These are phyloP conservation scores for Cistogaster globosa DNA, from an alignment of 2,888 invertebrate genomes.

Conservation along the genomic window DNA sequence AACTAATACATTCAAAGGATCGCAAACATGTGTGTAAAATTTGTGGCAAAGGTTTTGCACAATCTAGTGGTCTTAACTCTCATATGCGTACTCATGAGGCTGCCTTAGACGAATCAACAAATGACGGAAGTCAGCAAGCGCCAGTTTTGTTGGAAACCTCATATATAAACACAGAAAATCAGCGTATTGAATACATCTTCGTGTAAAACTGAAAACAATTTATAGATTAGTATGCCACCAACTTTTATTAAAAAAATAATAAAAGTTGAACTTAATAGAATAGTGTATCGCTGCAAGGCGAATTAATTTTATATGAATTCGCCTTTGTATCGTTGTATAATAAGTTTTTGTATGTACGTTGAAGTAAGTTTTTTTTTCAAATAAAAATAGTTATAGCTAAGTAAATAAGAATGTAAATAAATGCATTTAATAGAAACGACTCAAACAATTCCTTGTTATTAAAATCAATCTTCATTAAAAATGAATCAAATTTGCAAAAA, in stretches of 20 bases:
- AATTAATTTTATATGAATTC: too few species aligned
- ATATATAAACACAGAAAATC: slow-evolving; percentile 21
- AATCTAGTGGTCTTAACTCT: slow-evolving; percentile 80
- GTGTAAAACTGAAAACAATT: background rate
- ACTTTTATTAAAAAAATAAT: background rate
- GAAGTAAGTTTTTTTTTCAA: too few species aligned
- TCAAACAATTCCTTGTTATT: too few species aligned
- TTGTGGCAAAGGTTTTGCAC: slow-evolving; percentile 79
- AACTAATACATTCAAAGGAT: slow-evolving; percentile 78
- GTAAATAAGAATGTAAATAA: too few species aligned
- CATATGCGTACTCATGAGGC: slow-evolving; percentile 78
- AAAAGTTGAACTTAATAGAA: too few species aligned
- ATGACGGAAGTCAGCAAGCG: background rate
- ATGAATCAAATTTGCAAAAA: too few species aligned
- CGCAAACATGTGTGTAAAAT: slow-evolving; percentile 79
- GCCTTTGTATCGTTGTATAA: too few species aligned
- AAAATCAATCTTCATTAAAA: too few species aligned
- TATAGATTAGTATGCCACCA: slow-evolving; percentile 36
- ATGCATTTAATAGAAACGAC: too few species aligned
- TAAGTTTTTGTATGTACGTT: too few species aligned
- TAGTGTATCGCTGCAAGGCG: too few species aligned
- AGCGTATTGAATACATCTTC: background rate
- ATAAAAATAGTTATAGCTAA: too few species aligned
- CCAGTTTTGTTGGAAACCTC: slow-evolving; percentile 16
- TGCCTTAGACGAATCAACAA: slow-evolving; percentile 54